Evolutionary conservation across 2,797 vertebrate species (phyloP).

Genomic region (Galagoides demidoff): DNA sequence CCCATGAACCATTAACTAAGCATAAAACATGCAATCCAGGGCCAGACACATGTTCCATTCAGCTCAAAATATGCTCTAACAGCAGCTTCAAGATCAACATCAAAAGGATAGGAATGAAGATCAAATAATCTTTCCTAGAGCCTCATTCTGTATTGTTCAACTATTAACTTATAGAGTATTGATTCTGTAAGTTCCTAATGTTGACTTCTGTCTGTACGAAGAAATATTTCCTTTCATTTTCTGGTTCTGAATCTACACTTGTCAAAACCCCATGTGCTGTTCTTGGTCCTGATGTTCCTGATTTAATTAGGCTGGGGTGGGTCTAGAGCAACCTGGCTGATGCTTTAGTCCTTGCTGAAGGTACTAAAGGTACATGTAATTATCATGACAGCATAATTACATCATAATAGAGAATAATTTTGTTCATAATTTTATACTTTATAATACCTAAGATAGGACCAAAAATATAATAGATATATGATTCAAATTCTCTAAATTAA

Average conservation of each 20-base stretch:
- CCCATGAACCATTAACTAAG: constrained; percentile 31
- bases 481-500: constrained; percentile 43
- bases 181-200: background rate
- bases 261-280: background rate
- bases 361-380: background rate
- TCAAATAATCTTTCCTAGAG: background rate
- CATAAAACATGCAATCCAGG: background rate
- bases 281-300: background rate
- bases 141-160: background rate
- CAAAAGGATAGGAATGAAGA: constrained; percentile 1
- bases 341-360: background rate
- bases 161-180: background rate
- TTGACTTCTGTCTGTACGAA: background rate
- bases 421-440: background rate
- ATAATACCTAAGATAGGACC: background rate
- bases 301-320: background rate
- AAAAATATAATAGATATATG: background rate
- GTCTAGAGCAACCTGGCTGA: background rate
- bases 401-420: background rate
- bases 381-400: too few relatives aligned
- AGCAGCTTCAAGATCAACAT: constrained; percentile 14
- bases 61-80: constrained; percentile 20
- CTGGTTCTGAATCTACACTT: background rate
- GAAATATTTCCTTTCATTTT: background rate
- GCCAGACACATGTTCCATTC: background rate